Evolutionary conservation across 2,888 invertebrate species (phyloP), one percentile per base, ranked within the genome.

Genomic region (Melikaiella ostensackeni): DNA sequence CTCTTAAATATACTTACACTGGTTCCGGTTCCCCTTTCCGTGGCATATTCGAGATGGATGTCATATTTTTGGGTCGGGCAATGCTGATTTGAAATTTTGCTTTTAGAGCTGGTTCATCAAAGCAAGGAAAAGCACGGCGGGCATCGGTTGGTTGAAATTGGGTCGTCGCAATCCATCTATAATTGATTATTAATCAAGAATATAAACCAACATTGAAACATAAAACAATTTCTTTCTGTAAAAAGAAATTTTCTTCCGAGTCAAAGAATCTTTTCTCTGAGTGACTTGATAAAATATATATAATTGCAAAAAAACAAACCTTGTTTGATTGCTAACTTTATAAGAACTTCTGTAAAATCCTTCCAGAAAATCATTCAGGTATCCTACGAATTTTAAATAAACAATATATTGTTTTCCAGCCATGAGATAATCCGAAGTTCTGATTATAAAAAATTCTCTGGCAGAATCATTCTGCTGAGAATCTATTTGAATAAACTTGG

Each of bases 311-410:
- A 16, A 16, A 46, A 92, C 93, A 93, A 89, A 94, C 94, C 93
- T 93, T 81, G 74, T 81, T 0, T 78, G 66, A n/a, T 83, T 84
- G 0, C 87, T 81, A 50, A 92, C 90, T 30, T 79, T 74, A 77
- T 94, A 95, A 6, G 92, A 93, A 55, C 94, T 94, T 42, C 94
- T 91, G 82, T 95, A 95, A 30, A 96, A 93, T 24, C 96, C 96
- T 80, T 93, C 92, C 91, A 95, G 93, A 35, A 94, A 92, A 13
- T 92, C 92, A 75, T 93, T 93, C 75, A 95, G 93, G 0, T 87
- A 86, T 0, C 94, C 95, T 0, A 87, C 88, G 84, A 94, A 96
- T 0, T 92, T 88, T 78, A 96, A 94, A 77, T 92, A 89, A 1
- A 95, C 83, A 0, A 87, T 87, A 85, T 95, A 94, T 0, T 90